phyloP scores from a whole-genome alignment of 37 sponge, comb jelly and placozoan genomes.

The Tethya wilhelma region DNA sequence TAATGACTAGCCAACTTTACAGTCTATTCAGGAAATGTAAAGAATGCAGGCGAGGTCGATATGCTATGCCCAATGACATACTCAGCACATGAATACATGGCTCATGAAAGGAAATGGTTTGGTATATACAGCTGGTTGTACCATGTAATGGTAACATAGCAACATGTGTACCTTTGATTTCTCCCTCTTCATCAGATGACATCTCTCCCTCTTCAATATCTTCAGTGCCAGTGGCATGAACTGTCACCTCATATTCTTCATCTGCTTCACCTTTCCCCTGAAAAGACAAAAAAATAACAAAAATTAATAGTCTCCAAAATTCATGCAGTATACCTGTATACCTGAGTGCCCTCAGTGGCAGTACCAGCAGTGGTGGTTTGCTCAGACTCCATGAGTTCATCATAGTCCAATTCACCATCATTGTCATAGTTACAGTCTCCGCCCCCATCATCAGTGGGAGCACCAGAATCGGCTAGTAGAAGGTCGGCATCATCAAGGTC shows the following conservation, averaged over 20 bases:
- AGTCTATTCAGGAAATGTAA: too few relatives aligned
- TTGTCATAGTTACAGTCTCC: neutral
- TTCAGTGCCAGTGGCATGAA: slow-evolving; percentile 32
- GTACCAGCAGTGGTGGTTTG: too few relatives aligned
- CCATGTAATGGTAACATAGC: too few relatives aligned
- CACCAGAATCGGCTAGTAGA: too few relatives aligned
- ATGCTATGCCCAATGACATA: too few relatives aligned
- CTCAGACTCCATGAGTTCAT: slow-evolving; percentile 35
- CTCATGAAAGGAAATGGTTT: too few relatives aligned
- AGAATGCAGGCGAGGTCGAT: too few relatives aligned
- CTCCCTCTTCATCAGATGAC: slow-evolving; percentile 58
- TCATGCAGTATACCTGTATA: neutral
- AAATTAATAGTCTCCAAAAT: neutral
- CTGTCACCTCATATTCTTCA: slow-evolving; percentile 51
- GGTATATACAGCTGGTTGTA: too few relatives aligned
- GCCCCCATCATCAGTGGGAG: neutral
- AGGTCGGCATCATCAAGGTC: neutral
- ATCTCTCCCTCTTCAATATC: slow-evolving; percentile 54
- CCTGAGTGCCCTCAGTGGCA: too few relatives aligned
- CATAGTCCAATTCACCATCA: slow-evolving; percentile 51
- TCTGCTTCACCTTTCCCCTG: neutral
- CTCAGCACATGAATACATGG: too few relatives aligned
- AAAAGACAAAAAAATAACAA: neutral
- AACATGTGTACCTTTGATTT: slow-evolving; percentile 68
- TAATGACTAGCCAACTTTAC: too few relatives aligned